Base-by-base conservation (phyloP, 2,888 invertebrate species). In the Macrophya alboannulata region DNA sequence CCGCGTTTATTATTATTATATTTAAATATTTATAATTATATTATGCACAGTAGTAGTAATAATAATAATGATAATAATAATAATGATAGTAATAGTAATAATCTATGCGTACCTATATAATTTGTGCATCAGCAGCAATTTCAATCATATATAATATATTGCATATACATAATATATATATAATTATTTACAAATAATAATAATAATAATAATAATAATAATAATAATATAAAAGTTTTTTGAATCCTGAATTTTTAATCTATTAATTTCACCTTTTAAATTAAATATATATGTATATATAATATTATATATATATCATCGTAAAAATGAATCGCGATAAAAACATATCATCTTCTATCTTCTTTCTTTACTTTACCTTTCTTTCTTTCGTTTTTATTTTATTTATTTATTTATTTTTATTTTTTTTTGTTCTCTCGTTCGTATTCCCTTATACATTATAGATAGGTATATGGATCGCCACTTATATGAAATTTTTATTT, bases 61-160 rank as follows among this genome's bases (percentile, higher is more conserved):
- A 62, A 62, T 62, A 62, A 62, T 62, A 62, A 62, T 62, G 25
- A 62, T 62, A 25, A 25, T 83, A 37, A 17, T 68, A 37, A 17
- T 68, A 37, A 15, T 68, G 15, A 12, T 55, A 17, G 10, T 17
- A 15, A 55, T 55, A 55, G 4, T 55, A 55, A 48, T 9, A 48
- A 48, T 48, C 1, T 68, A 68, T 68, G 68, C 31, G 17, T 68
- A 68, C 68, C 37, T 55, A 48, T 55, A 81, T 87, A 88, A 86
- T 90, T 91, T 90, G 91, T 91, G 91, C 91, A 89, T 85, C 87
- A 89, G 88, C 91, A 91, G 90, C 89, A 89, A 88, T 89, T 87
- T 62, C 59, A 62, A 81, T 81, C 15, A 43, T 72, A 43, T 72
- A 48, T 77, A 51, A 51, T 45, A 74, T 74, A 74, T 74, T 45